A percentile compares a stretch with the other conserved stretches of the same genome.
These are phyloP conservation scores for Rhea americana DNA, from an alignment of 2,113 vertebrate genomes.

Conservation along the genomic window DNA sequence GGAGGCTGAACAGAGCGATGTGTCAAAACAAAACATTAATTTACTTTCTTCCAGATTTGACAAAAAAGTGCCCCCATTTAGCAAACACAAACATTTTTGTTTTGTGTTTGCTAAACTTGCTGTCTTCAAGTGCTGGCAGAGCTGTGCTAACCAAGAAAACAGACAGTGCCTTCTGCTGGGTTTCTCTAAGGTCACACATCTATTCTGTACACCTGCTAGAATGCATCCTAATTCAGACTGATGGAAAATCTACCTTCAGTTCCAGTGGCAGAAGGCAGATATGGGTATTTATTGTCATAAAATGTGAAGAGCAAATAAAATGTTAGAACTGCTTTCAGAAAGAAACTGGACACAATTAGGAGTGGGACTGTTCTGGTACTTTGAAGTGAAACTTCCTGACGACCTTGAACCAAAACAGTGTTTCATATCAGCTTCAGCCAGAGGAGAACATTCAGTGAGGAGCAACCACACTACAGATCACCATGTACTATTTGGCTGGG, in stretches of 20 bases:
- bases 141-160: neutral
- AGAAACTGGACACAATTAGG: accelerated
- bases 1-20: too few relatives aligned
- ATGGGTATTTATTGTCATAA: neutral
- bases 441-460: neutral
- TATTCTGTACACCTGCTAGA: accelerated
- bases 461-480: neutral
- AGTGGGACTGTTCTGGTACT: neutral
- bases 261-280: neutral
- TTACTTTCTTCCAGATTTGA: too few relatives aligned
- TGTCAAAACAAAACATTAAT: too few relatives aligned
- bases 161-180: neutral
- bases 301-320: neutral
- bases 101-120: too few relatives aligned
- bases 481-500: neutral
- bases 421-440: neutral
- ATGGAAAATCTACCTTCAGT: neutral
- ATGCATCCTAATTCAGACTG: neutral
- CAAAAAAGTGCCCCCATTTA: too few relatives aligned
- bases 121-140: accelerated
- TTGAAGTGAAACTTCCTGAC: neutral
- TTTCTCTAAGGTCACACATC: neutral
- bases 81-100: too few relatives aligned
- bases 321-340: neutral
- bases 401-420: neutral